Conservation (phyloP, 1,140 invertebrate genomes). For the Rhopalosiphum padi region DNA sequence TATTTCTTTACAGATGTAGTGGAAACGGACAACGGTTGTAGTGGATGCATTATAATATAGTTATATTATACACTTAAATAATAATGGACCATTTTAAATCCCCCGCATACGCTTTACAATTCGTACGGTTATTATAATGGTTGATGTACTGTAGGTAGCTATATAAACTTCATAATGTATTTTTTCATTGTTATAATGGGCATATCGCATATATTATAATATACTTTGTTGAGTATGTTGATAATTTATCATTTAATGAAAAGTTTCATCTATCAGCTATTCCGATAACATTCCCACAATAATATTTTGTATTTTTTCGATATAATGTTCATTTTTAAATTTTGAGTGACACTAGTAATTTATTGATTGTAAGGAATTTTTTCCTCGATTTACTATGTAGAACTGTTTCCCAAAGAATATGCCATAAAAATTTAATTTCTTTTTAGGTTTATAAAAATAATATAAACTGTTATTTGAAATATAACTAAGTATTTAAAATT, state of each 20-base stretch:
- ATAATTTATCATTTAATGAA: slow-evolving; percentile 12
- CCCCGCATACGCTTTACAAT: background rate
- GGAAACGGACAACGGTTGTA: background rate
- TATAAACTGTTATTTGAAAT: background rate
- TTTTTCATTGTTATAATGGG: slow-evolving; percentile 1
- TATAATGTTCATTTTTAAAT: background rate
- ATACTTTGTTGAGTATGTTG: slow-evolving; percentile 5
- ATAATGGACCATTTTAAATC: background rate
- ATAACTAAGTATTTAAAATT: background rate
- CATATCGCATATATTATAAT: background rate
- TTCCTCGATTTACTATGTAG: background rate
- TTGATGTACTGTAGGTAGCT: background rate
- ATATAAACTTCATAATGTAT: background rate
- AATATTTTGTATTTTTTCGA: slow-evolving; percentile 14
- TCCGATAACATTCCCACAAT: background rate
- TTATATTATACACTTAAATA: slow-evolving; percentile 1
- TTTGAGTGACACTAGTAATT: background rate
- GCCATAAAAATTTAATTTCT: background rate
- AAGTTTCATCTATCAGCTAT: background rate
- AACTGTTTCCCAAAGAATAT: background rate
- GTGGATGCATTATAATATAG: background rate
- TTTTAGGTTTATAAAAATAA: background rate
- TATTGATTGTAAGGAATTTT: background rate
- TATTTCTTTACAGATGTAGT: background rate
- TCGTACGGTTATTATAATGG: background rate